A percentile compares a stretch with the other conserved stretches of the same genome.
Conservation (phyloP, 1,140 invertebrate species). For the Radopholus similis region DNA sequence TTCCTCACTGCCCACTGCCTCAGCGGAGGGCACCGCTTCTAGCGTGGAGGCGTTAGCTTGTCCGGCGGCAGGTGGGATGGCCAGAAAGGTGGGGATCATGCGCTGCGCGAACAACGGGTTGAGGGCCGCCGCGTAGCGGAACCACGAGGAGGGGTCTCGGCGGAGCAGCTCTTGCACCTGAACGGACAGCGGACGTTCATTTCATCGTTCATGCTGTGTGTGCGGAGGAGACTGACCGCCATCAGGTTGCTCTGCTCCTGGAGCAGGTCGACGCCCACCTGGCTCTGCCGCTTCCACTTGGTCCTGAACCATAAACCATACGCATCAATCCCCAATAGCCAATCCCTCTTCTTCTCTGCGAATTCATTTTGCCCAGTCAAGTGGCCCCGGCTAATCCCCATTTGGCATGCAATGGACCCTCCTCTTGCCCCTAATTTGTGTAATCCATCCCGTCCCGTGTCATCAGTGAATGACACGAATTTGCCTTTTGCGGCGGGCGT, state of each 20-base stretch:
- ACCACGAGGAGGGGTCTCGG: slow-evolving; percentile 69
- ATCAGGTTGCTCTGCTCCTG: slow-evolving; percentile 94
- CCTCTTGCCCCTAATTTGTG: not conserved
- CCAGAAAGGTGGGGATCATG: slow-evolving; percentile 13
- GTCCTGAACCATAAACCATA: slow-evolving; percentile 72
- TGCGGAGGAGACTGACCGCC: slow-evolving; percentile 67
- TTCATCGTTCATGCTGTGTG: not conserved
- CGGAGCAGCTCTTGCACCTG: slow-evolving; percentile 77
- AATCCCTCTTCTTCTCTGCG: too few relatives aligned
- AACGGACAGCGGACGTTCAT: not conserved
- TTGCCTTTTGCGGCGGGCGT: not conserved
- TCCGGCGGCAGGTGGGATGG: too few relatives aligned
- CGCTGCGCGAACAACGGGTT: slow-evolving; percentile 31
- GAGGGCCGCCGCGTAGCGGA: slow-evolving; percentile 59
- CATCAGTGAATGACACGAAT: not conserved
- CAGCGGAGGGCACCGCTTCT: not conserved
- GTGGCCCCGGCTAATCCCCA: slow-evolving; percentile 6
- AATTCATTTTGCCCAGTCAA: not conserved
- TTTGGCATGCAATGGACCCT: slow-evolving; percentile 15
- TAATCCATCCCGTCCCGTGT: not conserved
- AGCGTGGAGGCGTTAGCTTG: not conserved
- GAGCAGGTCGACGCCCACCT: slow-evolving; percentile 87
- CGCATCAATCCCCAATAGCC: too few relatives aligned
- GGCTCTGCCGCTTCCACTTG: slow-evolving; percentile 98
- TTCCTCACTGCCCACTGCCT: not conserved